Base-by-base conservation (phyloP, 2,888 invertebrate species). In the Perithous albicinctus region DNA sequence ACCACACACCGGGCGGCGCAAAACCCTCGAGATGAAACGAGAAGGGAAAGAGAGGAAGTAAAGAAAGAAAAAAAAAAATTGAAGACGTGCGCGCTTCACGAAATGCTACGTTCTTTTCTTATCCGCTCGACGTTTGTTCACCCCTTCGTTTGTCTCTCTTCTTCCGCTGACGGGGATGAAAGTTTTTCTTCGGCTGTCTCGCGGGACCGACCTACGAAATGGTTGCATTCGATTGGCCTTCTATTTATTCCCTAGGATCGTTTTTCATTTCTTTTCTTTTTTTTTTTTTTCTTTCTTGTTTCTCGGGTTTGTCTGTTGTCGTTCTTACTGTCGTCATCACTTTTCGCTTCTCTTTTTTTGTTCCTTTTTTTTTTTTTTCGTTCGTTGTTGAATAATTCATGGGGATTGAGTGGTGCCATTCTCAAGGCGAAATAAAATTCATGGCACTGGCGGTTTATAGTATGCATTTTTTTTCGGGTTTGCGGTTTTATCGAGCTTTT, bases 21-120 rank as follows among this genome's bases (percentile, higher is more conserved):
- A n/a, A 74, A 75, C 64, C 64, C 76, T 73, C 59, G 67, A 67
- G 80, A 78, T 77, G 77, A 81, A 70, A 81, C 67, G 67, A 51
- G 67, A 48, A 18, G 26, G 12, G 29, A 41, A 18, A 48, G 18
- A 72, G 32, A 35, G 51, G 32, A 51, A 7, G 20, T 26, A 20
- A 70, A 78, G 67, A 76, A 80, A 75, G 54, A 7, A 32, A 35
- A 20, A 70, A 78, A 74, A 76, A 80, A 75, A 63, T 69, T 69
- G 70, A 80, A 56, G 64, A 76, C 64, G 76, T 56, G 64, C 35
- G 56, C 63, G 41, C 15, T 15, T 7, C 29, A 59, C 59, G 32
- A 64, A 46, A n/a, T 10, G 18, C 41, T 29, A 59, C 26, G 18
- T 67, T 20, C 43, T 54, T 66, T 56, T 56, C 43, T 64, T 46